phyloP scores from a whole-genome alignment of 2,113 vertebrate genomes.

The Zapus hudsonius region DNA sequence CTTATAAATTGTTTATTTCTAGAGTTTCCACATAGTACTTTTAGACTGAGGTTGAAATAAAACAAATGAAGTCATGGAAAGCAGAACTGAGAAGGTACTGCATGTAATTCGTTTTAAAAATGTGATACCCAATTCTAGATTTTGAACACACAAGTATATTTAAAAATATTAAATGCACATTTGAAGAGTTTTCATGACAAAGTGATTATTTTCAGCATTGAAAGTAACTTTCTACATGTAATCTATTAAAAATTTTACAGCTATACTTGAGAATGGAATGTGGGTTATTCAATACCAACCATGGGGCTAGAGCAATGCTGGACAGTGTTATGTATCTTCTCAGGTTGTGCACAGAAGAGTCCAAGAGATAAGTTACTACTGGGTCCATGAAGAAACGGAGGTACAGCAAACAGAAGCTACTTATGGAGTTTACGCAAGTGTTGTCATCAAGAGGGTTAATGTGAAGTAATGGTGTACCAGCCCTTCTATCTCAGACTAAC shows the following conservation, averaged over 20 bases:
- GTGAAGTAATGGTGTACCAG: neutral
- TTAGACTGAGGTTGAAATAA: neutral
- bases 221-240: conserved; percentile 20
- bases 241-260: conserved; percentile 5
- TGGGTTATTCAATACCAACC: neutral
- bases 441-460: neutral
- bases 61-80: neutral
- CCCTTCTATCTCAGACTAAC: neutral
- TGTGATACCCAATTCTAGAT: neutral
- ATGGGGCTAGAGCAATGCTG: no score
- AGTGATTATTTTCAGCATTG: conserved; percentile 33
- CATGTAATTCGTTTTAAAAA: conserved; percentile 25
- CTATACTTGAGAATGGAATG: conserved; percentile 30
- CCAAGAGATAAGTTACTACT: neutral
- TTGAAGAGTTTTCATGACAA: conserved; percentile 13
- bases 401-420: neutral
- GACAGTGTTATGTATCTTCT: neutral
- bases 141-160: neutral
- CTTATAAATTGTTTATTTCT: neutral
- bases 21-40: neutral
- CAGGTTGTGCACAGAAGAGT: neutral
- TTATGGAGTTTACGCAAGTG: neutral
- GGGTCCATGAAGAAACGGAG: conserved; percentile 20
- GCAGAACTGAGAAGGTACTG: neutral
- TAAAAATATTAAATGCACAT: neutral